Evolutionary conservation across 2,797 vertebrate genomes (phyloP).

Genomic region (Eutrigla gurnardus): DNA sequence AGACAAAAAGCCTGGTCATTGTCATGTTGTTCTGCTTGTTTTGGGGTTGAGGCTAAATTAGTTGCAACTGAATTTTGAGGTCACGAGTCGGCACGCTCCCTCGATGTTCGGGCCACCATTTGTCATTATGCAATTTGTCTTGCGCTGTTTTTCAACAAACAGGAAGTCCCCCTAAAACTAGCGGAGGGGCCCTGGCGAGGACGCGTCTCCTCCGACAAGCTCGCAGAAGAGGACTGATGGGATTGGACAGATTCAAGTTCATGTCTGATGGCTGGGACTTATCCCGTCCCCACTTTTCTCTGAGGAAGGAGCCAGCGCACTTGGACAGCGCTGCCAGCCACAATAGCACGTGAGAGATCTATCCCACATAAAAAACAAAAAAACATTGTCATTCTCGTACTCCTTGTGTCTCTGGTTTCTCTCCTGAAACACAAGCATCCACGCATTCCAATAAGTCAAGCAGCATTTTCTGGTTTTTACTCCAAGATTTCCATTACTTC

Average conservation of each 20-base stretch:
- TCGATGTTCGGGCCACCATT: slow-evolving; percentile 73
- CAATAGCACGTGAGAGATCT: slow-evolving; percentile 65
- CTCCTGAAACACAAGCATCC: slow-evolving; percentile 70
- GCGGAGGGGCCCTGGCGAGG: slow-evolving; percentile 58
- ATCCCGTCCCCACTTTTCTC: slow-evolving; percentile 56
- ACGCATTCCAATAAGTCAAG: slow-evolving; percentile 74
- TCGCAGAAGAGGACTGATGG: slow-evolving; percentile 70
- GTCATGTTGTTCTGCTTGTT: slow-evolving; percentile 81
- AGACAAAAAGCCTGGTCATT: slow-evolving; percentile 78
- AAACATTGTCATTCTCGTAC: slow-evolving; percentile 76
- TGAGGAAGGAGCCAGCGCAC: slow-evolving; percentile 63
- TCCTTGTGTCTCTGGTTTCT: slow-evolving; percentile 75
- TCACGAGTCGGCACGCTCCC: slow-evolving; percentile 73
- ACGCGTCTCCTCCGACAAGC: slow-evolving; percentile 65
- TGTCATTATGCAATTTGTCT: slow-evolving; percentile 86
- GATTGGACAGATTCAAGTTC: slow-evolving; percentile 82
- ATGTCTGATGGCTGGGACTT: slow-evolving; percentile 75
- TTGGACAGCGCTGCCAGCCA: slow-evolving; percentile 68
- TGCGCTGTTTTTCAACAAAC: slow-evolving; percentile 76
- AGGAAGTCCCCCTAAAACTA: slow-evolving; percentile 80
- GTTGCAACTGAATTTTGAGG: slow-evolving; percentile 79
- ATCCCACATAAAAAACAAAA: slow-evolving; percentile 73
- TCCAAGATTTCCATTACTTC: slow-evolving; percentile 75
- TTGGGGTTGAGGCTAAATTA: slow-evolving; percentile 80
- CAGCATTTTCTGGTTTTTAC: slow-evolving; percentile 65